A percentile compares a stretch with the other conserved stretches of the same genome.
Conservation (phyloP, 37 sponge, comb jelly and placozoan species). For the Petrosia ficiformis region DNA sequence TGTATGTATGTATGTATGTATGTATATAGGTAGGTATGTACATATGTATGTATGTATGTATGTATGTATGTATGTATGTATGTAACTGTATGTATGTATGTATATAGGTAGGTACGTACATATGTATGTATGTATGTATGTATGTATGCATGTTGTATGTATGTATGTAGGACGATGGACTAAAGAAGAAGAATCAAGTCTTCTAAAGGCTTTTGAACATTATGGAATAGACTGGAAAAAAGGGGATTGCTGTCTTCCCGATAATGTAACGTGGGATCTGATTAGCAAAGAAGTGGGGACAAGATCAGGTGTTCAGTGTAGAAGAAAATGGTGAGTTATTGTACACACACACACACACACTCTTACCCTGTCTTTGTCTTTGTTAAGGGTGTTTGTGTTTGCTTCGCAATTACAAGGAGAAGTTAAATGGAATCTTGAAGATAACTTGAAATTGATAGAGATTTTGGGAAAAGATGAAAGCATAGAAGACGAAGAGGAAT, state of each 20-base stretch:
- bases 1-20: too few species aligned
- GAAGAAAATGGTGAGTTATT: slow-evolving; percentile 36
- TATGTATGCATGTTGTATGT: not conserved
- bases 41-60: not conserved
- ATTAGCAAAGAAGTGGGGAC: slow-evolving; percentile 27
- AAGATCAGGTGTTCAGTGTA: slow-evolving; percentile 39
- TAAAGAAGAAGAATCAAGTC: slow-evolving; percentile 43
- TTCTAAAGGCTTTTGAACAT: slow-evolving; percentile 11
- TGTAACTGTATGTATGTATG: not conserved
- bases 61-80: not conserved
- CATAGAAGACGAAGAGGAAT: slow-evolving; percentile 18
- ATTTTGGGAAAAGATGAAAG: not conserved
- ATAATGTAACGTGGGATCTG: slow-evolving; percentile 25
- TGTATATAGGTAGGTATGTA: not conserved
- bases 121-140: not conserved
- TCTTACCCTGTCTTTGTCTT: not conserved
- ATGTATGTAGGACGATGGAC: slow-evolving; percentile 41
- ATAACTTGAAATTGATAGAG: slow-evolving; percentile 32
- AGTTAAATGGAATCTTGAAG: slow-evolving; percentile 13
- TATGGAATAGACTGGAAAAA: slow-evolving; percentile 8
- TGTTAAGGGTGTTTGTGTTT: not conserved
- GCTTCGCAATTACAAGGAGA: slow-evolving; percentile 5
- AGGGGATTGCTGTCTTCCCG: slow-evolving; percentile 5
- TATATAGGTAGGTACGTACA: not conserved
- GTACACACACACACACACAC: too few species aligned